Conservation (phyloP, 35 echinoderm and acorn worm species). For the Nesometra sesokonis region DNA sequence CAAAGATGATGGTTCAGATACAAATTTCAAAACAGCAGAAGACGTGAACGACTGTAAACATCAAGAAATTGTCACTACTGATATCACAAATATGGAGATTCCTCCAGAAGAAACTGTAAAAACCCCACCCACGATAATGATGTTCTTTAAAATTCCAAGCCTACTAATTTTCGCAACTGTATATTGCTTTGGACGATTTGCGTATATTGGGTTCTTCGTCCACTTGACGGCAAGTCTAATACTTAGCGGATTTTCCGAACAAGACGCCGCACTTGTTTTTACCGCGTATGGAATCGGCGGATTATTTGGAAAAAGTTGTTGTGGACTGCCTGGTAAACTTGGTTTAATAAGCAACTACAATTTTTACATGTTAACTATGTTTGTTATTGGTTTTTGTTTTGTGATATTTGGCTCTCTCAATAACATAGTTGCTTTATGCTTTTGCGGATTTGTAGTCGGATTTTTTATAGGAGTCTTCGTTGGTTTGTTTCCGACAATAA, state of each 20-base stretch:
- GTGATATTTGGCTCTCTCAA: not conserved
- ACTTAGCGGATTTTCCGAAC: not conserved
- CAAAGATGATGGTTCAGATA: too few relatives aligned
- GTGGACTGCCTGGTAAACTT: not conserved
- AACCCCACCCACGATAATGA: not conserved
- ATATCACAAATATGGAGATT: too few relatives aligned
- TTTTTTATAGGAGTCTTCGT: not conserved
- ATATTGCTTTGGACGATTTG: not conserved
- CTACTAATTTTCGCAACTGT: not conserved
- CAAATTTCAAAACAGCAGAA: too few relatives aligned
- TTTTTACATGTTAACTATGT: not conserved
- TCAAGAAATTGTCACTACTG: too few relatives aligned
- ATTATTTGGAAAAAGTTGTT: not conserved
- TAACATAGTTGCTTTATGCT: not conserved
- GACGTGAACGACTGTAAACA: too few relatives aligned
- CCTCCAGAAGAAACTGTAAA: too few relatives aligned
- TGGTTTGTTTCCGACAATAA: not conserved
- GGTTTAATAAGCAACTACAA: not conserved
- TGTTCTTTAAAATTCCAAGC: not conserved
- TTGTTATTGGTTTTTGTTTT: not conserved
- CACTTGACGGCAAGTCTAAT: not conserved
- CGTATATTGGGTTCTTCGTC: not conserved
- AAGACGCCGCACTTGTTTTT: not conserved
- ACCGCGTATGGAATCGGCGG: not conserved
- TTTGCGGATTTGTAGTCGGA: not conserved